Conservation (phyloP, 1,140 invertebrate species). For the Acromyrmex charruanus region DNA sequence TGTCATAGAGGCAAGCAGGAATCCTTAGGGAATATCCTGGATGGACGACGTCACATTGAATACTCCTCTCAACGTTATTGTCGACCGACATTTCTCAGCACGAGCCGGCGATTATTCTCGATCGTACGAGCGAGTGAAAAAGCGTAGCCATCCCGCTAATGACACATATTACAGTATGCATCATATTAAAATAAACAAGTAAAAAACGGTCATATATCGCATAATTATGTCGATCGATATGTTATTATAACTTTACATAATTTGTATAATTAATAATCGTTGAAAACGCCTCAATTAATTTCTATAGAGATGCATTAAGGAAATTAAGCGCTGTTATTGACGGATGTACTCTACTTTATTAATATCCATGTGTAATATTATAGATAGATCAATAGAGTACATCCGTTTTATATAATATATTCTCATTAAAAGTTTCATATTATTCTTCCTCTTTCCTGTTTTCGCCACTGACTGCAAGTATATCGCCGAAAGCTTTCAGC, state of each 20-base stretch:
- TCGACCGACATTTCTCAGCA: constrained; percentile 49
- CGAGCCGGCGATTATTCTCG: constrained; percentile 54
- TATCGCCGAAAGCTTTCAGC: background rate
- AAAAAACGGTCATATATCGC: constrained; percentile 36
- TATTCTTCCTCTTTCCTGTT: no score
- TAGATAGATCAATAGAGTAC: no score
- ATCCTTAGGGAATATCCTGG: constrained; percentile 16
- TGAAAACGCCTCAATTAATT: background rate
- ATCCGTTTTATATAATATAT: no score
- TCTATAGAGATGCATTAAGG: background rate
- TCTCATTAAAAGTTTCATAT: background rate
- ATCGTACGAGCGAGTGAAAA: background rate
- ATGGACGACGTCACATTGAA: constrained; percentile 48
- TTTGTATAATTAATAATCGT: background rate
- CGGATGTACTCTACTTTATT: background rate
- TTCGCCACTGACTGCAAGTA: background rate
- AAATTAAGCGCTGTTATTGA: background rate
- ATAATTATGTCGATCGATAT: constrained; percentile 41
- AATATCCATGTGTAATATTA: no score
- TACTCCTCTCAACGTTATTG: constrained; percentile 58
- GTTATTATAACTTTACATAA: constrained; percentile 19
- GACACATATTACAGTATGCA: constrained; percentile 22
- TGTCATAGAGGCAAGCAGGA: background rate
- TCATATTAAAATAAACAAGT: constrained; percentile 40
- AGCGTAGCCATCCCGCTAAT: constrained; percentile 46